Evolutionary conservation across 2,888 invertebrate genomes (phyloP).

Genomic region (Pachycephus smyrnensis): DNA sequence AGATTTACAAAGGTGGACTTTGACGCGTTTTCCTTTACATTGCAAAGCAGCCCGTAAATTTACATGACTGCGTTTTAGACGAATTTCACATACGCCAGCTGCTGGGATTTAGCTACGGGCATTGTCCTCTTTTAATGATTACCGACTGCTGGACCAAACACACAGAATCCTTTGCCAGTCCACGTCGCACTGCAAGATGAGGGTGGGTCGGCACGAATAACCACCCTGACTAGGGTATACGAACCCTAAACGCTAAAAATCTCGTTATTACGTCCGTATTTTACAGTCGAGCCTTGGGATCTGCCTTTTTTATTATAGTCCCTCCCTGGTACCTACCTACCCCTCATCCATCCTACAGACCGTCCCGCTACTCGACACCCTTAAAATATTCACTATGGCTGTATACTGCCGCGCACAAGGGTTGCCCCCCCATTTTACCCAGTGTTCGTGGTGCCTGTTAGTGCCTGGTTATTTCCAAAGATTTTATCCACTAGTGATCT

Average conservation of each 20-base stretch:
- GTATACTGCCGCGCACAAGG: not conserved
- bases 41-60: not conserved
- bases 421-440: not conserved
- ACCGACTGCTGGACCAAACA: not conserved
- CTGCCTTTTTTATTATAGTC: not conserved
- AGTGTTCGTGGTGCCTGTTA: not conserved
- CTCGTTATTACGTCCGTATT: slow-evolving; percentile 6
- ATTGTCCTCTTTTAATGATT: slow-evolving; percentile 4
- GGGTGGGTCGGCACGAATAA: not conserved
- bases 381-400: slow-evolving; percentile 1
- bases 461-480: slow-evolving; percentile 1
- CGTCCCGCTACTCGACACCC: not conserved
- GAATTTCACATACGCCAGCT: not conserved
- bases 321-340: not conserved
- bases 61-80: not conserved
- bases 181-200: not conserved
- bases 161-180: not conserved
- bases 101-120: not conserved
- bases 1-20: not conserved
- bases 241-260: slow-evolving; percentile 3
- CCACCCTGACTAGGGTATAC: not conserved
- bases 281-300: slow-evolving; percentile 5
- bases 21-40: not conserved
- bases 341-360: not conserved
- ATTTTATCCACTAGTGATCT: not conserved